phyloP scores from a whole-genome alignment of 1,140 invertebrate species.

The Nephotettix cincticeps region DNA sequence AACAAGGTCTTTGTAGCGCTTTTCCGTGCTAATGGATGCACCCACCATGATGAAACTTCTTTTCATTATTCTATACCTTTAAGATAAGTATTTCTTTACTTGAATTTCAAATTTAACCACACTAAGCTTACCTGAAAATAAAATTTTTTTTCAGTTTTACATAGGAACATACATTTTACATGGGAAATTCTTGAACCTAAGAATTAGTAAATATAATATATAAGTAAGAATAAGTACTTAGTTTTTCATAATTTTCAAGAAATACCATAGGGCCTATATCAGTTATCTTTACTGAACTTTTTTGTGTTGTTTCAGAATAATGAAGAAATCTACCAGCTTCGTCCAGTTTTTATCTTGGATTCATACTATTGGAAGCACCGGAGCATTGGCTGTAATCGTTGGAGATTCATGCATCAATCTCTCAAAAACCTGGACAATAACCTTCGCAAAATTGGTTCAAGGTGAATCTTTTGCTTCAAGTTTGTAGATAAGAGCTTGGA shows the following conservation, averaged over 20 bases:
- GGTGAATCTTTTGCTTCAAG: conserved; percentile 31
- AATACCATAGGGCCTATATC: not conserved
- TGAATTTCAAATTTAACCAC: not conserved
- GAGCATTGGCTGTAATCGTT: conserved; percentile 63
- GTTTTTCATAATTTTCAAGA: not conserved
- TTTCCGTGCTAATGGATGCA: too few relatives aligned
- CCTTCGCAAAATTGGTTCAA: conserved; percentile 51
- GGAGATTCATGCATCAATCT: conserved; percentile 67
- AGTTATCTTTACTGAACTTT: not conserved
- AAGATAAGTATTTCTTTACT: too few relatives aligned
- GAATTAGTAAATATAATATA: not conserved
- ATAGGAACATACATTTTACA: too few relatives aligned
- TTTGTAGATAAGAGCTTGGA: too few relatives aligned
- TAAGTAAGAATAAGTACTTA: too few relatives aligned
- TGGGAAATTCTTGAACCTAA: not conserved
- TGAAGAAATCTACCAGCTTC: conserved; percentile 42
- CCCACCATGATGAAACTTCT: too few relatives aligned
- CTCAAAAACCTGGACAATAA: conserved; percentile 65
- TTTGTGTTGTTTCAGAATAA: conserved; percentile 13
- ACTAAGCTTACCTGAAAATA: not conserved
- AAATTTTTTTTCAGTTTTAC: not conserved
- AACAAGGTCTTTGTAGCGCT: too few relatives aligned
- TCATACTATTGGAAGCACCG: conserved; percentile 61
- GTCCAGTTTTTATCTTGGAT: conserved; percentile 69
- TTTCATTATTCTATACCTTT: too few relatives aligned